Evolutionary conservation across 2,888 invertebrate species (phyloP), one percentile per base, ranked within the genome.

Genomic region (Orthonychiurus folsomi): DNA sequence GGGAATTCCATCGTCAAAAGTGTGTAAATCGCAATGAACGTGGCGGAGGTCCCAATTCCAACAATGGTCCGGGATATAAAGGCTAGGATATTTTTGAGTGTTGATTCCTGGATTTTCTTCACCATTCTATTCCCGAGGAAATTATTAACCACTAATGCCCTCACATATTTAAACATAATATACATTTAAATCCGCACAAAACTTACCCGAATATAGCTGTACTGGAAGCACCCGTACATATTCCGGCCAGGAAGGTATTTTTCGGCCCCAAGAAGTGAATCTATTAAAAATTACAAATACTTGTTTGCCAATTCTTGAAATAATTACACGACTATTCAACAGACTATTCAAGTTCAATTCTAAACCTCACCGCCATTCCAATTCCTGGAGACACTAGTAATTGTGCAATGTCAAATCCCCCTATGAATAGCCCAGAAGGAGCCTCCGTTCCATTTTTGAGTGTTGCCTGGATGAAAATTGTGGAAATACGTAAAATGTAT

Each of bases 231-330:
- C 15, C 37, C 15, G 37, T 37, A 9, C 5, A 15, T 9, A 37
- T 37, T 5, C 37, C 37, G 15, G 37, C 37, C 37, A 37, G 5
- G 37, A 37, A 37, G 5, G 37, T 15, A 37, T 37, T 37, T 37
- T 15, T 37, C 5, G 37, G 37, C 15, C 37, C 37, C 37, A 37
- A 15, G 37, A 37, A 9, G 15, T 37, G 37, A 37, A 37, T 37
- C 37, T 37, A 37, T 37, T 37, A 37, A 37, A 37, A 37, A 37
- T n/a, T n/a, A n/a, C n/a, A n/a, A n/a, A n/a, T n/a, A n/a, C n/a
- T n/a, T n/a, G n/a, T n/a, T n/a, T n/a, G n/a, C n/a, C n/a, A n/a
- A n/a, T n/a, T n/a, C n/a, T n/a, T n/a, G n/a, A n/a, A n/a, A n/a
- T n/a, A n/a, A n/a, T n/a, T n/a, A n/a, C n/a, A n/a, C n/a, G n/a